Conservation (phyloP, 2,888 invertebrate species). For the Omphaloscelis lunosa region DNA sequence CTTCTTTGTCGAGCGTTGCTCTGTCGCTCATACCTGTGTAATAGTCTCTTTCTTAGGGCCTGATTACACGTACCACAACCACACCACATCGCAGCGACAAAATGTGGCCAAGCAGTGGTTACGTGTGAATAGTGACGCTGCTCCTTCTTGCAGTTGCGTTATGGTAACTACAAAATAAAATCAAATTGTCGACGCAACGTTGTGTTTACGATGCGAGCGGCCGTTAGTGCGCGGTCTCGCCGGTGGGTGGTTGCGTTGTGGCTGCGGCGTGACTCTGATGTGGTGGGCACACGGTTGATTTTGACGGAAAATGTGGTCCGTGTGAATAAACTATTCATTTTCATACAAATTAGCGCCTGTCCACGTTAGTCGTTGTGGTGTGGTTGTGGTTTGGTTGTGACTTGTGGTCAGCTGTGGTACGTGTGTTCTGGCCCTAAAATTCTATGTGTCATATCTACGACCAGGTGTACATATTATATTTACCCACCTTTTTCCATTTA, state of each 20-base stretch:
- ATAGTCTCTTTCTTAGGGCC: not conserved
- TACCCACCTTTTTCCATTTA: slow-evolving; percentile 49
- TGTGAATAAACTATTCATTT: not conserved
- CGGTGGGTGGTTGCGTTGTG: not conserved
- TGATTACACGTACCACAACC: not conserved
- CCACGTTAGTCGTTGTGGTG: not conserved
- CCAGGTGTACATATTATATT: slow-evolving; percentile 38
- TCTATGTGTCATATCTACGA: not conserved
- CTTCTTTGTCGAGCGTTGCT: not conserved
- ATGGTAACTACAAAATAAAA: not conserved
- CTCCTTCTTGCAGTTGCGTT: not conserved
- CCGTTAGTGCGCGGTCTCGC: not conserved
- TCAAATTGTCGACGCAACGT: not conserved
- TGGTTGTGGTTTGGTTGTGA: not conserved
- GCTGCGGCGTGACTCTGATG: not conserved
- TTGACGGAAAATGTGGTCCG: not conserved
- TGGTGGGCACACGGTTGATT: not conserved
- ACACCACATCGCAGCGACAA: not conserved
- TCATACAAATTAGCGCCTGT: not conserved
- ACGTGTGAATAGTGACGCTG: not conserved
- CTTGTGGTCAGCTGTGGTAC: not conserved
- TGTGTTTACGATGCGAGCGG: not conserved
- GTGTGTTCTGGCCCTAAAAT: not conserved
- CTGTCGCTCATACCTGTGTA: not conserved
- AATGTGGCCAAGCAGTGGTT: not conserved